A percentile compares a stretch with the other conserved stretches of the same genome.
Evolutionary conservation across 2,113 vertebrate species (phyloP).

Genomic region (Podarcis muralis): DNA sequence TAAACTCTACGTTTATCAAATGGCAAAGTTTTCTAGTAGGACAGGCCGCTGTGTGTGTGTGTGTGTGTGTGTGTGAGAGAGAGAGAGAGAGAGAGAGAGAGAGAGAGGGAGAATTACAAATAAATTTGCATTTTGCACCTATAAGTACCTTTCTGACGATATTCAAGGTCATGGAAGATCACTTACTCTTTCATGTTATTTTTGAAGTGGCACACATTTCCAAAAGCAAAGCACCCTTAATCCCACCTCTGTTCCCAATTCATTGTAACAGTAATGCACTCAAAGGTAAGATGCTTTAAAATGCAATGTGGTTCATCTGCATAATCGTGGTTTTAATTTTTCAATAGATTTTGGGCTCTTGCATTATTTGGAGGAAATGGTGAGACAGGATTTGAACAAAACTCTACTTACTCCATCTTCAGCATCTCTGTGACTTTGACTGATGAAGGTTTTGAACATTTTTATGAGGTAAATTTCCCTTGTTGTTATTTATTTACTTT

Average conservation of each 20-base stretch:
- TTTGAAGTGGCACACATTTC: not conserved
- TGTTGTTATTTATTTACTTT: not conserved
- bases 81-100: too few relatives aligned
- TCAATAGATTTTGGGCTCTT: slow-evolving; percentile 90
- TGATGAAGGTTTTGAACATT: slow-evolving; percentile 91
- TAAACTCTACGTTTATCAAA: too few relatives aligned
- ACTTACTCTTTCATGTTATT: not conserved
- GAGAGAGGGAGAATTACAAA: not conserved
- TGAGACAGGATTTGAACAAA: slow-evolving; percentile 95
- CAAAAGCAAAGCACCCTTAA: not conserved
- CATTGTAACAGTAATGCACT: too few relatives aligned
- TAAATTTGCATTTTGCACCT: not conserved
- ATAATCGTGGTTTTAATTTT: slow-evolving; percentile 11
- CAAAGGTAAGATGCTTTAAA: not conserved
- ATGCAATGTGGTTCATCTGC: not conserved
- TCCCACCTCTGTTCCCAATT: not conserved
- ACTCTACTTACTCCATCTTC: slow-evolving; percentile 95
- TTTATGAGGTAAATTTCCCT: slow-evolving; percentile 84
- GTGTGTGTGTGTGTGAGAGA: too few relatives aligned
- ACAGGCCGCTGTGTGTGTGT: too few relatives aligned
- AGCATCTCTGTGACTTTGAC: slow-evolving; percentile 95
- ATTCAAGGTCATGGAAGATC: not conserved
- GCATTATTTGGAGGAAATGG: slow-evolving; percentile 94
- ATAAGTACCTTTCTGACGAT: not conserved
- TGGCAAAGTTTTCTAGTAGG: too few relatives aligned